Conservation (phyloP, 2,113 vertebrate genomes). For the Tenebrosternarchus preto region DNA sequence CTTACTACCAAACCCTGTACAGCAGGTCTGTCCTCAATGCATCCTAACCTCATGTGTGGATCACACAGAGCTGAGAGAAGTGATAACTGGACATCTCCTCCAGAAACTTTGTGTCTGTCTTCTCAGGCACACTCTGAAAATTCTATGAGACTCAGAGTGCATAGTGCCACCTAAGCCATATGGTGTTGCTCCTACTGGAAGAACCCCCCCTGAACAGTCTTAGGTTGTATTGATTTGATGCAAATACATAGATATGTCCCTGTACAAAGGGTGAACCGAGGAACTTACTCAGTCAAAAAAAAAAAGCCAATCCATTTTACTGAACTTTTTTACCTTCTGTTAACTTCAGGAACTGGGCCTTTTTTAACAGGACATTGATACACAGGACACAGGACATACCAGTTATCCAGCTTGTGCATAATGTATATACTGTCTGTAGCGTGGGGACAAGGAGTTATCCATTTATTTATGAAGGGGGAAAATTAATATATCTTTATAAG, state of each 20-base stretch:
- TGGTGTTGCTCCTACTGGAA: slow-evolving; percentile 3
- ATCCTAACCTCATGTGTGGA: slow-evolving; percentile 68
- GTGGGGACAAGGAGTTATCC: slow-evolving; percentile 65
- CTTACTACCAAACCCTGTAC: slow-evolving; percentile 88
- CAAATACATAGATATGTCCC: background rate
- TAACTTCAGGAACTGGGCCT: slow-evolving; percentile 27
- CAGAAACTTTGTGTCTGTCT: slow-evolving; percentile 19
- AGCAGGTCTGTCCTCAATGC: slow-evolving; percentile 86
- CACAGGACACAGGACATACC: slow-evolving; percentile 17
- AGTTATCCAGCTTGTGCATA: background rate
- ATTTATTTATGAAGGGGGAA: slow-evolving; percentile 82
- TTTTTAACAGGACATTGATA: background rate
- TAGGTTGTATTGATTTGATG: slow-evolving; percentile 23
- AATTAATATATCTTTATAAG: slow-evolving; percentile 80
- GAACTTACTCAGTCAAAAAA: slow-evolving; percentile 21
- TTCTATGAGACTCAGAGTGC: background rate
- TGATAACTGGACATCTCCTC: slow-evolving; percentile 4
- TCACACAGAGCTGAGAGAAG: background rate
- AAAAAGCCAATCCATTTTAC: slow-evolving; percentile 24
- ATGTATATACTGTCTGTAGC: slow-evolving; percentile 70
- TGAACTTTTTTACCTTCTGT: slow-evolving; percentile 20
- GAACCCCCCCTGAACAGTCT: background rate
- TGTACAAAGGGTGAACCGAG: slow-evolving; percentile 4
- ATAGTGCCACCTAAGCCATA: too few relatives aligned
- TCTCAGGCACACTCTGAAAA: too few relatives aligned